Conservation (phyloP, 1,140 invertebrate genomes). For the Habropoda laboriosa region DNA sequence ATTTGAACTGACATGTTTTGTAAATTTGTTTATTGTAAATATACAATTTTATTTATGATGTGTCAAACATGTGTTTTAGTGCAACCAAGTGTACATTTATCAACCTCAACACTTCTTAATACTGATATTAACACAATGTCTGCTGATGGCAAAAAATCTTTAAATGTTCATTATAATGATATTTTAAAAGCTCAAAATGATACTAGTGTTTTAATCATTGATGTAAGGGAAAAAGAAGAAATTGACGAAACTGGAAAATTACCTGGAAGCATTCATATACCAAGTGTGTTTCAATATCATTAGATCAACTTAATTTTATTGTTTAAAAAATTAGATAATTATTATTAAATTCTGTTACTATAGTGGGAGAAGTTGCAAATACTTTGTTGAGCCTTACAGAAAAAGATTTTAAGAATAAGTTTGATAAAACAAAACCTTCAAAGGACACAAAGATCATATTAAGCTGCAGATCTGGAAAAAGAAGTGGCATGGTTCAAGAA, state of each 20-base stretch:
- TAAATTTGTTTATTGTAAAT: background rate
- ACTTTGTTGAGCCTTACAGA: conserved; percentile 66
- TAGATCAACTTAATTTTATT: background rate
- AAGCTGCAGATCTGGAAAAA: conserved; percentile 84
- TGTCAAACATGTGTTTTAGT: conserved; percentile 36
- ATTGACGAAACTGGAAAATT: conserved; percentile 85
- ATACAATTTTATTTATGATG: background rate
- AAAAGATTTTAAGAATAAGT: conserved; percentile 79
- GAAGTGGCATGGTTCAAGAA: conserved; percentile 83
- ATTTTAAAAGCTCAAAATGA: conserved; percentile 76
- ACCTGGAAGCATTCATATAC: conserved; percentile 87
- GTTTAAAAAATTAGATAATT: background rate
- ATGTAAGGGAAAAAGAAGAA: conserved; percentile 86
- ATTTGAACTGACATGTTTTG: background rate
- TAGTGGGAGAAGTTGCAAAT: conserved; percentile 75
- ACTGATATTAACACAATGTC: background rate
- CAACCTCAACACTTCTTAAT: conserved; percentile 13
- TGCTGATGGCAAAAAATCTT: conserved; percentile 39
- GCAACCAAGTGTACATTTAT: conserved; percentile 25
- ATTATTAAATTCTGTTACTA: background rate
- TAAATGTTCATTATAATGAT: conserved; percentile 74
- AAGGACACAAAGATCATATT: conserved; percentile 84
- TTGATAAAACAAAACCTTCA: conserved; percentile 81
- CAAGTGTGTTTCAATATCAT: conserved; percentile 80
- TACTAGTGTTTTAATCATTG: conserved; percentile 82